Base-by-base conservation (phyloP, 2,888 invertebrate genomes). In the Sympetrum striolatum region DNA sequence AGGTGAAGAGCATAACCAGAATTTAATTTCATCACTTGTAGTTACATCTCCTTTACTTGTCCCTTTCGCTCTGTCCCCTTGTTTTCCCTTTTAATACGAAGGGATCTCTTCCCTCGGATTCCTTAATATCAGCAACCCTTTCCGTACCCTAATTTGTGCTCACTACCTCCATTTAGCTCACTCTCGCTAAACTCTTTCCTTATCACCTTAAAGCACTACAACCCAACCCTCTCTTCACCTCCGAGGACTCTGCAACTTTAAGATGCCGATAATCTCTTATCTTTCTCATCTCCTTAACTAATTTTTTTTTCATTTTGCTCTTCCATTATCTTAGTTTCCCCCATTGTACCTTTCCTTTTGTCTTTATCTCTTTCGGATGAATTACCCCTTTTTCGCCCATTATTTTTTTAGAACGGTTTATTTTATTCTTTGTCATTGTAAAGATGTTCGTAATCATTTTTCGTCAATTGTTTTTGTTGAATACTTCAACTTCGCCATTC, bases 111-210 rank as follows among this genome's bases (percentile, higher is more conserved):
- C 82, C 58, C 58, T 39, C 37, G 37, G 58, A 86, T 86, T 60
- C 86, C 22, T 37, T 86, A 37, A 86, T 60, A 86, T 86, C n/a
- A 60, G 86, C 31, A 18, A 25, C 58, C 82, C 82, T 58, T 60
- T 48, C 58, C n/a, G 6, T 8, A 58, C 86, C 86, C 60, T 86
- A 58, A 86, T 86, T 86, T 64, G 60, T 60, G 64, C 37, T 37
- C 60, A 10, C 60, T 35, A 58, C 82, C 82, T 35, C 60, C 60
- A 60, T n/a, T 60, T 64, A 64, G 64, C n/a, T n/a, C 64, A 22
- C 10, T 25, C 64, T 64, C 22, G n/a, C 64, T 22, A 18, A 5
- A 60, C 60, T 60, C 64, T 25, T 22, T 25, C 25, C 64, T 64
- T 64, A 64, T 64, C 64, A n/a, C 64, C 64, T 64, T 64, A 64